Percentiles rank a stretch among this genome's conserved stretches.
Evolutionary conservation across 2,797 vertebrate species (phyloP).

Genomic region (Enteromius argenteus): DNA sequence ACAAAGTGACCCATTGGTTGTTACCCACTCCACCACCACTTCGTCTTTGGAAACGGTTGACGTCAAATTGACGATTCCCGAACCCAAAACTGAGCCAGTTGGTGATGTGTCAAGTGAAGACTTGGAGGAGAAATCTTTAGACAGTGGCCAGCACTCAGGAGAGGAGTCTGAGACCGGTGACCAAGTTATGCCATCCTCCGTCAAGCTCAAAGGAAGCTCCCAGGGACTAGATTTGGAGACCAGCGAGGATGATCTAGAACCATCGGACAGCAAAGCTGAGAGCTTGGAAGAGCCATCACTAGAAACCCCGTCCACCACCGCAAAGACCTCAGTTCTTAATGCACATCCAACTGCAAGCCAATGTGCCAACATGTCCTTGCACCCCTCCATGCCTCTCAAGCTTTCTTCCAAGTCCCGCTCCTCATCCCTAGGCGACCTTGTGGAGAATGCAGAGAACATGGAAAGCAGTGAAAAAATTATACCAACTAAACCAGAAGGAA

Average conservation of each 20-base stretch:
- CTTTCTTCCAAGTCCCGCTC: slow-evolving; percentile 64
- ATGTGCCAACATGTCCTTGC: slow-evolving; percentile 20
- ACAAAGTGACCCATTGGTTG: slow-evolving; percentile 6
- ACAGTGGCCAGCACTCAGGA: slow-evolving; percentile 78
- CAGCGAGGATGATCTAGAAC: slow-evolving; percentile 61
- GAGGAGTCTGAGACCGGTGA: slow-evolving; percentile 71
- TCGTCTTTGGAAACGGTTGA: slow-evolving; percentile 26
- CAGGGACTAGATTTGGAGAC: slow-evolving; percentile 69
- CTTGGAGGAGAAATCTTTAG: slow-evolving; percentile 82
- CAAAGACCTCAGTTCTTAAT: slow-evolving; percentile 22
- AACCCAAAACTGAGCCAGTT: slow-evolving; percentile 41
- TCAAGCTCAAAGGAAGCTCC: slow-evolving; percentile 66
- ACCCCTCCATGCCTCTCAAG: slow-evolving; percentile 66
- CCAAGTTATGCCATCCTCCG: slow-evolving; percentile 65
- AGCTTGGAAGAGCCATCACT: slow-evolving; percentile 12
- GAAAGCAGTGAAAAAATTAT: slow-evolving; percentile 35
- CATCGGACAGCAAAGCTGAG: slow-evolving; percentile 45
- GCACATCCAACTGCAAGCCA: neutral
- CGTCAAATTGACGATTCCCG: neutral
- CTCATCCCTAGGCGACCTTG: slow-evolving; percentile 81
- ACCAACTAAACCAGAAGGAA: slow-evolving; percentile 48
- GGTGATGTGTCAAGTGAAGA: slow-evolving; percentile 55
- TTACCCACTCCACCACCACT: neutral
- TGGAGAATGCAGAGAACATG: slow-evolving; percentile 55
- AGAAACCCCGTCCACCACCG: slow-evolving; percentile 10